Evolutionary conservation across 2,888 invertebrate species (phyloP), one percentile per base, ranked within the genome.

Genomic region (Tineola bisselliella): DNA sequence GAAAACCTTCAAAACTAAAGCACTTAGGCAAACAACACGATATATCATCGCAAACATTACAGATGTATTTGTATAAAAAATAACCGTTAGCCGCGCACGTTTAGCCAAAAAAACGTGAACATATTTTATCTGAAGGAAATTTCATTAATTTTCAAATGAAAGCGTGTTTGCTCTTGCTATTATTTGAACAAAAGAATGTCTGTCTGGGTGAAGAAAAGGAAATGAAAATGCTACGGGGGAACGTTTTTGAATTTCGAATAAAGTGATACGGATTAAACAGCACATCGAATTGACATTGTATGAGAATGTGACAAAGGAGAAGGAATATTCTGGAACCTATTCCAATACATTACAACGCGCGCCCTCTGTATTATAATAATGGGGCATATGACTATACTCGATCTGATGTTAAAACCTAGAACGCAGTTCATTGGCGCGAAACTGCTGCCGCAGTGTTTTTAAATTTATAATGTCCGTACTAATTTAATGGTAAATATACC

Each of bases 111-210:
- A 15, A 58, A 60, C 48, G 18, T 19, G 48, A 60, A 25, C 48
- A 48, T 60, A 60, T 60, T 60, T 60, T 48, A 60, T 15, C 48
- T 10, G 48, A 60, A 58, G 48, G 19, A 48, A 43, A 60, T 60
- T 60, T 60, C 60, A 60, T 60, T 60, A 60, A 60, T 60, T 60
- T 60, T 60, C 60, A 44, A 60, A 60, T 48, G 60, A 44, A 60
- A 44, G 48, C 52, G 60, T 18, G 48, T 60, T 48, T 30, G 44
- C 60, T 31, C 25, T 48, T 60, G 44, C 60, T 48, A 60, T 60
- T 68, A 66, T 66, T 66, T 64, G 64, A 68, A 73, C 71, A 74
- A 74, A 69, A 68, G 70, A 66, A 64, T 59, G 64, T 61, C 62
- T 62, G 63, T 64, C 4, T 25, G 56, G 4, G 70, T 68, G 67